Conservation (phyloP, 1,140 invertebrate genomes). For the Thaumetopoea pityocampa region DNA sequence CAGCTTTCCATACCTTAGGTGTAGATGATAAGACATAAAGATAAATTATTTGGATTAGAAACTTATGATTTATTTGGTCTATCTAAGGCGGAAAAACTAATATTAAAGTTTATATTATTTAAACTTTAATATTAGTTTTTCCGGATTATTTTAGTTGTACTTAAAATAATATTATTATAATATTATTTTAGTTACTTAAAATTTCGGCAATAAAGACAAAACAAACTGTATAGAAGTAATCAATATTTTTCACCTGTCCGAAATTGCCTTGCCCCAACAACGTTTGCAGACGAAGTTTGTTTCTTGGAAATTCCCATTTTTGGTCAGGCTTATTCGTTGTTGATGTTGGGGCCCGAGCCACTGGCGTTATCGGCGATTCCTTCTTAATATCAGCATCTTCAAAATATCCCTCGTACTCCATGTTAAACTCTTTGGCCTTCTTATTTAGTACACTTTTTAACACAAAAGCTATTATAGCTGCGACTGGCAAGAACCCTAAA, state of each 20-base stretch:
- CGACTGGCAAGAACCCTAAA: constrained; percentile 77
- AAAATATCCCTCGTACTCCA: constrained; percentile 77
- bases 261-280: constrained; percentile 90
- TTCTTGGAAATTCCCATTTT: constrained; percentile 87
- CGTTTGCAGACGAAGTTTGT: constrained; percentile 86
- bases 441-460: constrained; percentile 74
- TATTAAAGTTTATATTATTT: too few relatives aligned
- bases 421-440: constrained; percentile 77
- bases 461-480: constrained; percentile 76
- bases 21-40: constrained; percentile 1
- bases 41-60: neutral
- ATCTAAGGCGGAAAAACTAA: too few relatives aligned
- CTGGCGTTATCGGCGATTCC: constrained; percentile 67
- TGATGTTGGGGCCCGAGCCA: constrained; percentile 71
- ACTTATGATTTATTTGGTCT: too few relatives aligned
- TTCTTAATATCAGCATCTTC: constrained; percentile 72
- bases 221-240: too few relatives aligned
- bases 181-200: too few relatives aligned
- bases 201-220: too few relatives aligned
- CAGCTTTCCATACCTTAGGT: constrained; percentile 86
- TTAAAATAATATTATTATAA: too few relatives aligned
- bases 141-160: too few relatives aligned
- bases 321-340: constrained; percentile 73
- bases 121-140: too few relatives aligned
- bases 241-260: constrained; percentile 81